These are phyloP conservation scores for Psammodynastes pulverulentus DNA, from an alignment of 2,113 vertebrate genomes.

Conservation along the genomic window DNA sequence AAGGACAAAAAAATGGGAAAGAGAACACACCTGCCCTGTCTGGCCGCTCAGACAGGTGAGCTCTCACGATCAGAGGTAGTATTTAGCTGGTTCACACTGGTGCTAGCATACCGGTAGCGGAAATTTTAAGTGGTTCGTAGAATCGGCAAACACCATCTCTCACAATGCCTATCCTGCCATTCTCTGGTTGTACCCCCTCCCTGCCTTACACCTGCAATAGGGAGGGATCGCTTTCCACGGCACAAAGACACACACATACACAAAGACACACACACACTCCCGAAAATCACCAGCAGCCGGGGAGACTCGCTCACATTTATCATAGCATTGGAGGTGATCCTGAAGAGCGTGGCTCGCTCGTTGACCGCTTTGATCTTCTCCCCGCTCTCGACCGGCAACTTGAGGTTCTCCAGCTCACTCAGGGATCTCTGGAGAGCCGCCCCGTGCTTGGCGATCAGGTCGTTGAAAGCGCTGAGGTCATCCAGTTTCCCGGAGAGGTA, in stretches of 20 bases:
- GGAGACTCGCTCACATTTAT: conserved; percentile 77
- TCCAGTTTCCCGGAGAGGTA: conserved; percentile 89
- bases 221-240: background rate
- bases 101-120: too few relatives aligned
- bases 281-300: background rate
- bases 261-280: background rate
- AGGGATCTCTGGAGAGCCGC: conserved; percentile 94
- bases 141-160: too few relatives aligned
- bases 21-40: fast-evolving
- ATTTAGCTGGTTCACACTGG: too few relatives aligned
- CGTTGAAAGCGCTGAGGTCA: conserved; percentile 92
- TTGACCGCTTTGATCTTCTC: conserved; percentile 95
- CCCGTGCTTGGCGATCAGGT: conserved; percentile 94
- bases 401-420: conserved; percentile 89
- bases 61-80: too few relatives aligned
- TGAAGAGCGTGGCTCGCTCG: conserved; percentile 94
- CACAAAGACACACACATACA: background rate
- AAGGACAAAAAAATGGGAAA: background rate
- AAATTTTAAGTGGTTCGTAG: too few relatives aligned
- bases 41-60: too few relatives aligned
- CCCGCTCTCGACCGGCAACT: conserved; percentile 80
- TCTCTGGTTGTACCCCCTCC: background rate
- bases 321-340: conserved; percentile 99
- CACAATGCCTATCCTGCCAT: background rate
- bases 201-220: background rate